phyloP scores from a whole-genome alignment of 2,797 vertebrate genomes.

The Aplochiton taeniatus region DNA sequence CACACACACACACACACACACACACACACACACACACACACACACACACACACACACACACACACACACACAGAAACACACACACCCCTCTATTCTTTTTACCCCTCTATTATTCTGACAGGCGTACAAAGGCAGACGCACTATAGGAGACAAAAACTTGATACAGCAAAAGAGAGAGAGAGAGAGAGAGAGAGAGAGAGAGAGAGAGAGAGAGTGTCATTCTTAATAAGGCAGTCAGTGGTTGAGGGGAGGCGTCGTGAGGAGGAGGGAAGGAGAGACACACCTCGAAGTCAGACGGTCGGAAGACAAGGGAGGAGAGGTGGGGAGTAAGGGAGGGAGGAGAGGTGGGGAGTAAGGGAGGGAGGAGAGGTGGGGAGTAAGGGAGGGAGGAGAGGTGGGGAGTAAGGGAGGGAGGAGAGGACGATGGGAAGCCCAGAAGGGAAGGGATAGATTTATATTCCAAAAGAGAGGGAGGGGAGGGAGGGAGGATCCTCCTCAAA shows the following conservation, averaged over 20 bases:
- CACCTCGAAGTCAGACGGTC: no score
- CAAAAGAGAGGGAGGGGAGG: constrained; percentile 55
- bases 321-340: background rate
- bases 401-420: constrained; percentile 28
- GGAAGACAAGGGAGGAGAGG: no score
- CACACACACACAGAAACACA: background rate
- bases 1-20: no score
- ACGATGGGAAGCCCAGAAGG: constrained; percentile 57
- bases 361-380: constrained; percentile 39
- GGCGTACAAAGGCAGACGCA: background rate
- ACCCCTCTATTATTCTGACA: no score
- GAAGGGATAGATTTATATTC: constrained; percentile 42
- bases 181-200: background rate
- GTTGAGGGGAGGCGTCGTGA: no score
- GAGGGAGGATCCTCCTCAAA: constrained; percentile 23
- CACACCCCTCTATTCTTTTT: background rate
- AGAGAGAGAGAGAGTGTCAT: background rate
- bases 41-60: no score
- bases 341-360: constrained; percentile 16
- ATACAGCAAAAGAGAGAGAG: constrained; percentile 1
- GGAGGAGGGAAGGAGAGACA: background rate
- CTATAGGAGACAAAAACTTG: constrained; percentile 6
- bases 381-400: constrained; percentile 44
- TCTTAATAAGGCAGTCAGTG: no score
- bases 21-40: no score